Base-by-base conservation (phyloP, 2,113 vertebrate genomes). In the Bufo bufo region DNA sequence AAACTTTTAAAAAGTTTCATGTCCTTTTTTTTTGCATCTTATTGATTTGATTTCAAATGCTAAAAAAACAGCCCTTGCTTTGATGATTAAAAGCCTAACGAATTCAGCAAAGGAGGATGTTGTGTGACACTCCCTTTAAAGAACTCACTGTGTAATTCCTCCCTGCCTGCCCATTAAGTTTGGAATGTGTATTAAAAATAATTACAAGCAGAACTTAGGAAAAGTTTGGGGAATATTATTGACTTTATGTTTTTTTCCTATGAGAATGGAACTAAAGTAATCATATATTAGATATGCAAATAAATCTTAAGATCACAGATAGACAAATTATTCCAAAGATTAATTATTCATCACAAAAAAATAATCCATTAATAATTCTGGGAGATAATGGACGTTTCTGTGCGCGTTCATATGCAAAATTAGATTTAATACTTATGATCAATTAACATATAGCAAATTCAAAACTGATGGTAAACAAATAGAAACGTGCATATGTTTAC, bases 311-410 rank as follows among this genome's bases (percentile, higher is more conserved):
- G 96, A 97, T 98, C 97, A 98, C 95, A 97, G 96, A 96, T 97
- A 95, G 92, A 92, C 97, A 97, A 97, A 97, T 98, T 98, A 98
- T 98, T 97, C 45, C 97, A 97, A 97, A 95, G 96, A 98, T 99
- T 97, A 97, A 98, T 97, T 96, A 98, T 99, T 98, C 96, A 98
- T 96, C 93, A 95, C 95, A 96, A 95, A 94, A 33, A 85, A 82
- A 77, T 71, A 88, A 96, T 97, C 96, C 97, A 97, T 98, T 98
- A 98, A 98, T 99, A 95, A 98, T 98, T 97, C 95, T 93, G 92
- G 95, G 93, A 92, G 95, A 96, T 94, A 95, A 97, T 96, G 96
- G 96, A 93, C 94, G 92, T 95, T 92, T 93, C 95, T 95, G 94
- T 93, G 95, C 91, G 92, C 90, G 92, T 95, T 93, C 94, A 93